phyloP scores from a whole-genome alignment of 2,888 invertebrate species.

The Erebia epiphron region DNA sequence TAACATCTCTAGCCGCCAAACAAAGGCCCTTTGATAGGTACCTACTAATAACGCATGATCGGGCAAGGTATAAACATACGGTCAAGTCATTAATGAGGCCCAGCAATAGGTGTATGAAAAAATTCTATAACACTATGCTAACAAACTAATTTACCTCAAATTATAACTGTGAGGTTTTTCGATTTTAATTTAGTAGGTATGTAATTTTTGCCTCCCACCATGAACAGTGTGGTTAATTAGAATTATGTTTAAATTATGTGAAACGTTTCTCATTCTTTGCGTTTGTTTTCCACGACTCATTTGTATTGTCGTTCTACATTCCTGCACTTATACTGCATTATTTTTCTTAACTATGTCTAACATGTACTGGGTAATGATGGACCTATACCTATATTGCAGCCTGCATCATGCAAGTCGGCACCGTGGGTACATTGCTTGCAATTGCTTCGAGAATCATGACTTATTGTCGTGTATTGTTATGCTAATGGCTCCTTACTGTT shows the following conservation, averaged over 20 bases:
- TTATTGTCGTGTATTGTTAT: conserved; percentile 38
- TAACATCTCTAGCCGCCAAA: too few relatives aligned
- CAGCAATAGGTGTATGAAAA: too few relatives aligned
- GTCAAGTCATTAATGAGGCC: too few relatives aligned
- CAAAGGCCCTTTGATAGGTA: too few relatives aligned
- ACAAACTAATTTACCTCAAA: too few relatives aligned
- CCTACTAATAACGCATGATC: too few relatives aligned
- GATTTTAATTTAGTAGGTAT: too few relatives aligned
- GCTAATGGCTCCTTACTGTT: conserved; percentile 34
- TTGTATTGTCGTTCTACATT: conserved; percentile 16
- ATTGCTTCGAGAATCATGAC: conserved; percentile 38
- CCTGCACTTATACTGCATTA: conserved; percentile 14
- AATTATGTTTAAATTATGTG: not conserved
- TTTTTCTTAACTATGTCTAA: conserved; percentile 22
- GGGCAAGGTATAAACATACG: too few relatives aligned
- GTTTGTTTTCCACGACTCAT: not conserved
- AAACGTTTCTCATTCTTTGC: conserved; percentile 3
- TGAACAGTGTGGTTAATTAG: not conserved
- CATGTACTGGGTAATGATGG: not conserved
- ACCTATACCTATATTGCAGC: conserved; percentile 15
- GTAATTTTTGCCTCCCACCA: not conserved
- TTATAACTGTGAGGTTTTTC: too few relatives aligned
- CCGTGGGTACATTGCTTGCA: conserved; percentile 25
- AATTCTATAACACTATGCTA: too few relatives aligned
- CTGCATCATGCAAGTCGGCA: conserved; percentile 23